Base-by-base conservation (phyloP, 2,113 vertebrate species). In the Steatornis caripensis region DNA sequence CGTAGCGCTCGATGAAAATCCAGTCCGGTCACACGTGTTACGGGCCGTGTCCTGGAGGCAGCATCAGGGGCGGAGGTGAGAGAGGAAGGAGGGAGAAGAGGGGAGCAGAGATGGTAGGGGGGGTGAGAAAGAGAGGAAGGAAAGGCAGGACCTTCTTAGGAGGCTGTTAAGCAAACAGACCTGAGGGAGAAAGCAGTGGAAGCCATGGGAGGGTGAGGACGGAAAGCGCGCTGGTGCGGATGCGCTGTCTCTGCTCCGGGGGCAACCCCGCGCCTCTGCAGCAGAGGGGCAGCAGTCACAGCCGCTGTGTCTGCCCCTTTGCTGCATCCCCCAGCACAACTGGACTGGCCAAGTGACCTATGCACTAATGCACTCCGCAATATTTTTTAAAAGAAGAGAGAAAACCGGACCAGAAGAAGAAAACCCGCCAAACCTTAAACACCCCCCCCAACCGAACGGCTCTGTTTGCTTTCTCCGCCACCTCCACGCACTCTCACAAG, bases 401-500 rank as follows among this genome's bases (percentile, higher is more conserved):
- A 70, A 92, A 88, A 84, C 30, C 32, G 66, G 51, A 54, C n/a
- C 46, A 78, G 88, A 41, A 80, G 46, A 64, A 51, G 49, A 92
- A 90, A 90, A 21, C 4, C 4, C 9, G 71, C 23, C 53, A 64
- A 89, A 68, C 10, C 15, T 71, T 80, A 48, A 80, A 36, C 34
- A 62, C 37, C 0, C 19, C 15, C 30, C 19, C 15, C 30, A 51
- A 18, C 13, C 26, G 58, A 96, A 80, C 80, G 7, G 7, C 32
- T 29, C 3, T 74, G 55, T 90, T 89, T 89, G 34, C 89, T 96
- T 96, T 98, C 90, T 81, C 55, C 11, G 11, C 58, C 13, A 24
- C 66, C 90, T 90, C 95, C 87, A 45, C 92, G 90, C 91, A 53
- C 87, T 92, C 54, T 90, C 77, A 76, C 89, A 97, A 97, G 95